A percentile compares a stretch with the other conserved stretches of the same genome.
These are phyloP conservation scores for Trilocha varians DNA, from an alignment of 2,888 invertebrate species.

Conservation along the genomic window DNA sequence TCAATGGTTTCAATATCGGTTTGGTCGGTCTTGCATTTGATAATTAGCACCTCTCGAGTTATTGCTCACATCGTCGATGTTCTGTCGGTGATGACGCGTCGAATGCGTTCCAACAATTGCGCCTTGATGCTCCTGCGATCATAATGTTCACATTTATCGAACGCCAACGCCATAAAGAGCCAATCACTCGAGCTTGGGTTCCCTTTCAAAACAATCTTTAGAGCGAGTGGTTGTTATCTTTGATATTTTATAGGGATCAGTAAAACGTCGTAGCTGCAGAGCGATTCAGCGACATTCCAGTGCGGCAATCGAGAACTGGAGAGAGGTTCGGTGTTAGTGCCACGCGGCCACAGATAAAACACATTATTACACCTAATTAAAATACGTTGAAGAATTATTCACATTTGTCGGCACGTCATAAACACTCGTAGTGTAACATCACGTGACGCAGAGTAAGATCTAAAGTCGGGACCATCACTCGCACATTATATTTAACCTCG, in stretches of 20 bases:
- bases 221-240: constrained; percentile 67
- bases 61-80: constrained; percentile 29
- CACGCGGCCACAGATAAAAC: constrained; percentile 44
- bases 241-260: constrained; percentile 71
- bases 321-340: constrained; percentile 26
- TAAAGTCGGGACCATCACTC: constrained; percentile 47
- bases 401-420: constrained; percentile 45
- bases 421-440: constrained; percentile 41
- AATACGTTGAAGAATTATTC: constrained; percentile 47
- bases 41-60: constrained; percentile 63
- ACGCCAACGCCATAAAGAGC: constrained; percentile 59
- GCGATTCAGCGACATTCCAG: constrained; percentile 66
- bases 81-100: constrained; percentile 13
- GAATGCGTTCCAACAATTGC: constrained; percentile 28
- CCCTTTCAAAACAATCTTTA: constrained; percentile 49
- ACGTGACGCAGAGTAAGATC: constrained; percentile 40
- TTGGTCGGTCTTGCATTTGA: constrained; percentile 65
- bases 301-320: constrained; percentile 27
- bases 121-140: constrained; percentile 36
- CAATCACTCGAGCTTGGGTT: constrained; percentile 51
- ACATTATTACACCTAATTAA: constrained; percentile 61
- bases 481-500: constrained; percentile 65
- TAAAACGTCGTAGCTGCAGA: constrained; percentile 67
- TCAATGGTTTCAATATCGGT: constrained; percentile 69
- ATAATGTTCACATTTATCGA: constrained; percentile 58